Evolutionary conservation across 2,113 vertebrate species (phyloP), one percentile per base, ranked within the genome.

Genomic region (Cebidichthys violaceus): DNA sequence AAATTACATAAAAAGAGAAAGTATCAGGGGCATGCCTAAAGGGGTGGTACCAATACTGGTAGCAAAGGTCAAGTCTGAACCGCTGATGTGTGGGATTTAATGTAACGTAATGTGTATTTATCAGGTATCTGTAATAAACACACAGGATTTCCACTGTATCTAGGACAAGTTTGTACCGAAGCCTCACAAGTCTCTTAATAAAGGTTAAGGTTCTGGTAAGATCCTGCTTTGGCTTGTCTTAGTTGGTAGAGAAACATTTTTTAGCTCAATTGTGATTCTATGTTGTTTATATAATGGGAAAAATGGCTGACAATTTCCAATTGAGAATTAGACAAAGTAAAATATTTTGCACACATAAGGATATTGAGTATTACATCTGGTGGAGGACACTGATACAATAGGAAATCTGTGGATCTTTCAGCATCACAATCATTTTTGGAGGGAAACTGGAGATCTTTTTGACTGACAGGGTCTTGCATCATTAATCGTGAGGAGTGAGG

Each of bases 271-370:
- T 70, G 27, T n/a, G 18, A 39, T 47, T 45, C 35, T 11, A 20
- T 57, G 47, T 73, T 55, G 15, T 62, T 37, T 43, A 47, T 55
- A 47, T 79, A 72, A 83, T 79, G 55, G 47, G 62, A 65, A 83
- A 83, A 83, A 83, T 81, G 54, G 74, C 31, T 41, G 54, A 62
- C 43, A 72, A 82, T 82, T 84, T 74, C 72, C 79, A n/a, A n/a
- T n/a, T 76, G 41, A 75, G 83, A 81, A 81, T 73, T 61, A 78
- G 45, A 50, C 43, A 59, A 50, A 85, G 33, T 54, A 66, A 41
- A 10, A 45, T 50, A 41, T 77, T 77, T 80, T 67, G 17, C 65
- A 59, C 1, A 78, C 45, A 73, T 15, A 37, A 41, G 8, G 10
- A 11, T 65, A 47, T 54, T 69, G 41, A 18, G 1, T 39, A 31